Base-by-base conservation (phyloP, 2,797 vertebrate species). In the Dryobates pubescens region DNA sequence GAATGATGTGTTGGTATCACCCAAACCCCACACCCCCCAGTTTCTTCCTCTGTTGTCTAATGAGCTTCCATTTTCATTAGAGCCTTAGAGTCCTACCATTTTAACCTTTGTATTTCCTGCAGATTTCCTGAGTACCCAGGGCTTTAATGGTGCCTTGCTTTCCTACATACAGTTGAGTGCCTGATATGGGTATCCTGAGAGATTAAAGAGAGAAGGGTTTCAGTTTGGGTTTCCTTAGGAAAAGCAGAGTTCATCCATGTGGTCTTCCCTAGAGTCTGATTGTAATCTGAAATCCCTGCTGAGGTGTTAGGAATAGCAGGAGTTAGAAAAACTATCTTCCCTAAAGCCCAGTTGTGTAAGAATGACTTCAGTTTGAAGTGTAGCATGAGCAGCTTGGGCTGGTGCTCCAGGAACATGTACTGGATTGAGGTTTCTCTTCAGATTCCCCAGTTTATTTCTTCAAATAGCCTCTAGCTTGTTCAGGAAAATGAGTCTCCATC, bases 211-310 rank as follows among this genome's bases (percentile, higher is more conserved):
- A 47, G 26, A 59, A 69, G 19, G 30, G 23, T 74, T 92, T 86
- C 89, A n/a, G 70, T 86, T 91, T 79, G 12, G 10, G 54, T 89
- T 94, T 92, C 82, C 43, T 86, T 86, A 74, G 11, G 41, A 23
- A 95, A 88, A 86, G 76, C 63, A 88, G 68, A 93, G 58, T 93
- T 95, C 74, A 38, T 92, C 73, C 68, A 51, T 2, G 1, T 76
- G 62, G 45, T 74, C 51, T 41, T 95, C 82, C 64, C 82, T 64
- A 68, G 90, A 88, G 90, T 61, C 77, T 92, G 93, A 93, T 62
- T 93, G 84, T 92, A 95, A 93, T 94, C 93, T 94, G 92, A 91
- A 96, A 88, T 95, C 89, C 68, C 80, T 91, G 70, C 71, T 91
- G 82, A 94, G 71, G 89, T 89, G 95, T 84, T 94, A 89, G 71